Conservation (phyloP, 2,888 invertebrate genomes). For the Leptopilina myrica region DNA sequence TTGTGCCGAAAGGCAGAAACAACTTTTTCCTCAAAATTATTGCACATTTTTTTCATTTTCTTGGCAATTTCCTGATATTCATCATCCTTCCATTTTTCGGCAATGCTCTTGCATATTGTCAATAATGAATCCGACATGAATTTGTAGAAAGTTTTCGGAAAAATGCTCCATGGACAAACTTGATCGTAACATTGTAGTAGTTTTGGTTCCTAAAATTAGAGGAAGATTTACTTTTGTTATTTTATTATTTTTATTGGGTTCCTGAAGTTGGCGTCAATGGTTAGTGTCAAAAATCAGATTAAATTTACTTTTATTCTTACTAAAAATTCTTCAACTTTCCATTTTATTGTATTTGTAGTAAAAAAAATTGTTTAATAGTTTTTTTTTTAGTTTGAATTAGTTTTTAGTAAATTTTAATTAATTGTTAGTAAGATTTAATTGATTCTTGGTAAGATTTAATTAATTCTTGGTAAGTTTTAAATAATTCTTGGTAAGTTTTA, state of each 20-base stretch:
- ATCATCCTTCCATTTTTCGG: constrained; percentile 51
- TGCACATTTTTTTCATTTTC: constrained; percentile 49
- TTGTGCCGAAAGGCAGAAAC: constrained; percentile 48
- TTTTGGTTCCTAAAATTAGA: constrained; percentile 55
- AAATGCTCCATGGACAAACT: constrained; percentile 51
- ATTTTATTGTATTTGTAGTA: too few species aligned
- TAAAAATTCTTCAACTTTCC: too few species aligned
- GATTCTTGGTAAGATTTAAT: too few species aligned
- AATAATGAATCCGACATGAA: constrained; percentile 34
- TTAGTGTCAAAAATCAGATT: too few species aligned
- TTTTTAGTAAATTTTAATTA: too few species aligned
- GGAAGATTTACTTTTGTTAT: neutral
- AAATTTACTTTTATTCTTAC: too few species aligned
- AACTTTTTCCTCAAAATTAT: constrained; percentile 17
- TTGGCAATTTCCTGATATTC: constrained; percentile 43
- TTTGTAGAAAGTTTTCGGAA: constrained; percentile 47
- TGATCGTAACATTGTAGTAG: constrained; percentile 49
- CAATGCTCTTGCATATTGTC: constrained; percentile 40
- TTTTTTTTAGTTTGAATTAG: too few species aligned
- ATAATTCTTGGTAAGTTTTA: too few species aligned
- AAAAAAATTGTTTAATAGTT: too few species aligned
- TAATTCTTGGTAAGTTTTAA: too few species aligned
- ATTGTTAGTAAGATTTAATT: too few species aligned
- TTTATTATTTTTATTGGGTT: neutral
- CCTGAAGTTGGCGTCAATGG: too few species aligned